These are phyloP conservation scores for Kradibia gibbosae DNA, from an alignment of 1,140 invertebrate species.

Conservation along the genomic window DNA sequence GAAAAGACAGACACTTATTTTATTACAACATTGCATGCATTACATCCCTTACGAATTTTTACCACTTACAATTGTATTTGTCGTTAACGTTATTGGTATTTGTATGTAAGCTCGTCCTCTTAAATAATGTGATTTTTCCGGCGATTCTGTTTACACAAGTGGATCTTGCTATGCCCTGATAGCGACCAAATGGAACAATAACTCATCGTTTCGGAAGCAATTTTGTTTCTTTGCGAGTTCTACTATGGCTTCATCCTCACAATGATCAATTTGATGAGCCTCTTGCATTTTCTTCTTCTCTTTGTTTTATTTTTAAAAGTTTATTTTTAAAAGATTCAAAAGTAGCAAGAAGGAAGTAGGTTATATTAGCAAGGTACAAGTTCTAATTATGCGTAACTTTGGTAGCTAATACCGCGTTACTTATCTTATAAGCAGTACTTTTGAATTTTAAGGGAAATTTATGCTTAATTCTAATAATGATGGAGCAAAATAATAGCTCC, in stretches of 20 bases:
- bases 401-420: too few species aligned
- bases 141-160: conserved; percentile 58
- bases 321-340: too few species aligned
- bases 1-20: background rate
- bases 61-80: background rate
- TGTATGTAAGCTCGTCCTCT: conserved; percentile 35
- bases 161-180: conserved; percentile 57
- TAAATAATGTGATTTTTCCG: conserved; percentile 59
- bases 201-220: conserved; percentile 52
- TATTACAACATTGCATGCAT: background rate
- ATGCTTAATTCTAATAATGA: too few species aligned
- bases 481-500: too few species aligned
- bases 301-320: conserved; percentile 24
- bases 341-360: background rate
- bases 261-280: conserved; percentile 17
- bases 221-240: conserved; percentile 38
- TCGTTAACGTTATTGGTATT: background rate
- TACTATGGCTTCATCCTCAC: background rate
- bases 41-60: too few species aligned
- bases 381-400: background rate
- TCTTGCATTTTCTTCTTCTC: background rate
- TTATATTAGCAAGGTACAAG: background rate
- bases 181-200: conserved; percentile 55
- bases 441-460: too few species aligned
- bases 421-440: too few species aligned